Conservation (phyloP, 2,797 vertebrate genomes). For the Spinus pinus region DNA sequence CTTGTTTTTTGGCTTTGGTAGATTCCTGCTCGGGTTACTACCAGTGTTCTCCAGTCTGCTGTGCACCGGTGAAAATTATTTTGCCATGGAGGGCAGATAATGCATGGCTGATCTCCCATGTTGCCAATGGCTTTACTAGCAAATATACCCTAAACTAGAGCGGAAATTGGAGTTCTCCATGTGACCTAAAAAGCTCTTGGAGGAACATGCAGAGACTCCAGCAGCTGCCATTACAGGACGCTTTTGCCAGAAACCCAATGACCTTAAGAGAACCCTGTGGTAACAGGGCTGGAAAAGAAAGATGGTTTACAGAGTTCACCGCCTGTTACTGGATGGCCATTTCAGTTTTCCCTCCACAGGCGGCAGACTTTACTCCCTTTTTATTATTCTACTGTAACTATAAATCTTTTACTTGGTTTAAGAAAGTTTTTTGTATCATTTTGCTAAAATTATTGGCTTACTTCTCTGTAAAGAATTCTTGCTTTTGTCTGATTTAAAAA, state of each 20-base stretch:
- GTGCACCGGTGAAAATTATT: conserved; percentile 90
- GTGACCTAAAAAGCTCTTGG: conserved; percentile 75
- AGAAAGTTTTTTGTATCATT: conserved; percentile 81
- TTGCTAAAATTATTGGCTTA: conserved; percentile 80
- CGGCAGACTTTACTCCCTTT: conserved; percentile 70
- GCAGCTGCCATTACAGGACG: conserved; percentile 72
- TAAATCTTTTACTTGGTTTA: conserved; percentile 78
- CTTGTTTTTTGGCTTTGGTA: conserved; percentile 81
- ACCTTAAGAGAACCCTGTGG: conserved; percentile 68
- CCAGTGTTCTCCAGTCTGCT: conserved; percentile 87
- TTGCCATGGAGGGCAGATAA: conserved; percentile 82
- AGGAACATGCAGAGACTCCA: conserved; percentile 73
- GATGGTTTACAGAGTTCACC: conserved; percentile 72
- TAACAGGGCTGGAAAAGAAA: conserved; percentile 69
- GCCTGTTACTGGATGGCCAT: conserved; percentile 69
- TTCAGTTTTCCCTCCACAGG: conserved; percentile 69
- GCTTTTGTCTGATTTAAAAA: conserved; percentile 69
- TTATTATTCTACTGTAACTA: conserved; percentile 76
- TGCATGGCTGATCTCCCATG: conserved; percentile 82
- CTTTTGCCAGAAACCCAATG: conserved; percentile 65
- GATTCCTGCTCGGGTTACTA: conserved; percentile 92
- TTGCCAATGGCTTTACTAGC: conserved; percentile 81
- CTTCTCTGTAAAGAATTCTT: conserved; percentile 78
- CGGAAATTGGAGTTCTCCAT: conserved; percentile 74
- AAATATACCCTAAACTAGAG: conserved; percentile 75